Evolutionary conservation across 2,888 invertebrate genomes (phyloP).

Genomic region (Chrysolina haemoptera): DNA sequence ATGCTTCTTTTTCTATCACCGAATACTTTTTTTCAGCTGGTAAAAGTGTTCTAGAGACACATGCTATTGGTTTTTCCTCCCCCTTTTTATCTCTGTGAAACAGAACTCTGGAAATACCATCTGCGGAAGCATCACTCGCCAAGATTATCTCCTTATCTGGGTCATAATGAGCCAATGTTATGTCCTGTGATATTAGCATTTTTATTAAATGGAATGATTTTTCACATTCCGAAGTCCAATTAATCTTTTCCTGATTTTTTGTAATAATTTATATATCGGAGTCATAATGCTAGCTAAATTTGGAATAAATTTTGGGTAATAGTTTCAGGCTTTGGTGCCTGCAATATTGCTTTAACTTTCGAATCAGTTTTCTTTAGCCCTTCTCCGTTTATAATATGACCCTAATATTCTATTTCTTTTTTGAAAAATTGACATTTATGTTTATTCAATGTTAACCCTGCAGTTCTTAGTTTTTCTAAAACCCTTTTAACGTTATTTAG

Average conservation of each 20-base stretch:
- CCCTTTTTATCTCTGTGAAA: conserved; percentile 1
- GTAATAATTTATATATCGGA: conserved; percentile 42
- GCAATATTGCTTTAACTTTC: conserved; percentile 45
- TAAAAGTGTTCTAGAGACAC: conserved; percentile 14
- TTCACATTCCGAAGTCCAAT: conserved; percentile 38
- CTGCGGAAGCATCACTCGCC: not conserved
- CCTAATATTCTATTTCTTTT: conserved; percentile 59
- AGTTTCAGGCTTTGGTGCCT: conserved; percentile 40
- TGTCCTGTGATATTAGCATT: conserved; percentile 30
- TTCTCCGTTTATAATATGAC: conserved; percentile 45
- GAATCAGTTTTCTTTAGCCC: conserved; percentile 38
- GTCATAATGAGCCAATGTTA: conserved; percentile 41
- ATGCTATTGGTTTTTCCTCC: conserved; percentile 25
- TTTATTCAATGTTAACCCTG: conserved; percentile 5
- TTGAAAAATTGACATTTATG: conserved; percentile 54
- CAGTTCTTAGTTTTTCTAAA: conserved; percentile 49
- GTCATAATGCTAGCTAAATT: conserved; percentile 33
- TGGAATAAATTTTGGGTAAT: conserved; percentile 43
- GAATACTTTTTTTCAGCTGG: conserved; percentile 30
- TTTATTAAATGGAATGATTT: conserved; percentile 40
- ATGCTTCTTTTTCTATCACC: conserved; percentile 18
- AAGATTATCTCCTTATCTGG: conserved; percentile 30
- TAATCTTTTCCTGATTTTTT: conserved; percentile 28
- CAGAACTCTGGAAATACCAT: not conserved
- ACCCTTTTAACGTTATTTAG: conserved; percentile 50